Conservation (phyloP, 2,888 invertebrate genomes). For the Embidobia sp. region DNA sequence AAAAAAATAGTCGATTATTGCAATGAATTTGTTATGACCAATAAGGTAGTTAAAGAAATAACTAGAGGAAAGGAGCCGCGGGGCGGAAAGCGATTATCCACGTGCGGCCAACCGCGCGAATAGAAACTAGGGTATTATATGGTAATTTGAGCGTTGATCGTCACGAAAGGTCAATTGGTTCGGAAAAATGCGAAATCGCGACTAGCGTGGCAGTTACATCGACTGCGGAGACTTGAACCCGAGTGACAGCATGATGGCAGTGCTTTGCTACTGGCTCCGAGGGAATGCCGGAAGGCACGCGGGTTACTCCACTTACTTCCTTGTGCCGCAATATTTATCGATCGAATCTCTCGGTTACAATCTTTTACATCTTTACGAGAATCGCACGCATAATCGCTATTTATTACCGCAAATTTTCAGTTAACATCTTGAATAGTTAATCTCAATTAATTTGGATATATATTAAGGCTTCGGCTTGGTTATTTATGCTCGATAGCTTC, state of each 20-base stretch:
- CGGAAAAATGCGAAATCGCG: slow-evolving; percentile 13
- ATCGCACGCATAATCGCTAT: slow-evolving; percentile 8
- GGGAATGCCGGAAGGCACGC: slow-evolving; percentile 59
- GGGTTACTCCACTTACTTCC: slow-evolving; percentile 62
- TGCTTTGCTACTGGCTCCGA: slow-evolving; percentile 50
- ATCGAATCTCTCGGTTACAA: slow-evolving; percentile 10
- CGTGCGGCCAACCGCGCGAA: slow-evolving; percentile 21
- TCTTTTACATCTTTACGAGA: slow-evolving; percentile 4
- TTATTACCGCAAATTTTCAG: slow-evolving; percentile 22
- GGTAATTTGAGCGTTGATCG: slow-evolving; percentile 25
- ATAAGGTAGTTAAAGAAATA: slow-evolving; percentile 16
- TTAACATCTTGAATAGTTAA: too few relatives aligned
- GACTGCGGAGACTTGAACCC: slow-evolving; percentile 3
- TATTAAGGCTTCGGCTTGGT: too few relatives aligned
- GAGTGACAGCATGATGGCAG: slow-evolving; percentile 48
- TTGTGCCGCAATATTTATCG: slow-evolving; percentile 32
- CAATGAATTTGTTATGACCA: slow-evolving; percentile 30
- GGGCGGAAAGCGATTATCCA: slow-evolving; percentile 30
- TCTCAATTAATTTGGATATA: too few relatives aligned
- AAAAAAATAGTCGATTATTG: slow-evolving; percentile 11
- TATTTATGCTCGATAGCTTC: too few relatives aligned
- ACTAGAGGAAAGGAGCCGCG: slow-evolving; percentile 9
- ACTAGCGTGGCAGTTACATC: slow-evolving; percentile 12
- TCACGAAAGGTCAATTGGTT: slow-evolving; percentile 36
- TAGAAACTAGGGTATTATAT: slow-evolving; percentile 37